phyloP scores from a whole-genome alignment of 2,797 vertebrate genomes.

The Bufotes viridis region DNA sequence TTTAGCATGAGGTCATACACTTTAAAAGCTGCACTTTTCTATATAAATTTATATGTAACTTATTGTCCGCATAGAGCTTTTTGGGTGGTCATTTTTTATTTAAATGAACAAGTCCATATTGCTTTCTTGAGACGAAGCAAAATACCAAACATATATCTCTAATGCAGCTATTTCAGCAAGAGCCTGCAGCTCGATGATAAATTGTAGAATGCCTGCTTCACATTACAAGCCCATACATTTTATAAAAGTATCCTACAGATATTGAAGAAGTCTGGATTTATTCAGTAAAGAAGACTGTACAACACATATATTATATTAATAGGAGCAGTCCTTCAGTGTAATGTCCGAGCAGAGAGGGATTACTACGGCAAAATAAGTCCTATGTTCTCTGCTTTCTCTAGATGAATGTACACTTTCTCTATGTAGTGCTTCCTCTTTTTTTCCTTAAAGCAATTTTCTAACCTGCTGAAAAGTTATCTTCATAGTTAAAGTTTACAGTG shows the following conservation, averaged over 20 bases:
- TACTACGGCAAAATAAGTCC: not conserved
- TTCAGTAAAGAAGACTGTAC: constrained; percentile 16
- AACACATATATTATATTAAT: constrained; percentile 34
- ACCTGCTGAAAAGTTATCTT: too few species aligned
- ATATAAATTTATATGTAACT: not conserved
- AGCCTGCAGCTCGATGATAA: not conserved
- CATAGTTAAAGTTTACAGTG: too few species aligned
- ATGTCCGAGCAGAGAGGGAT: not conserved
- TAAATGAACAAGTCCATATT: not conserved
- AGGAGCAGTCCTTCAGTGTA: not conserved
- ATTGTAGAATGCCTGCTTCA: constrained; percentile 5
- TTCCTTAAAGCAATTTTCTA: too few species aligned
- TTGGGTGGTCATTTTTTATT: not conserved
- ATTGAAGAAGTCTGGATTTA: constrained; percentile 29
- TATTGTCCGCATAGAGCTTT: not conserved
- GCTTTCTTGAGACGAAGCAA: constrained; percentile 2
- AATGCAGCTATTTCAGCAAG: not conserved
- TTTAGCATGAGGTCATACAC: not conserved
- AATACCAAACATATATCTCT: constrained; percentile 17
- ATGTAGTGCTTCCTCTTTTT: not conserved
- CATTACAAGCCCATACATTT: constrained; percentile 25
- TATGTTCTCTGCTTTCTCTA: not conserved
- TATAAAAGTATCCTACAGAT: constrained; percentile 20
- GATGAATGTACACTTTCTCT: not conserved
- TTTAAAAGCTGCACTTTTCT: not conserved